Evolutionary conservation across 2,113 vertebrate genomes (phyloP), one percentile per base, ranked within the genome.

Genomic region (Struthio camelus): DNA sequence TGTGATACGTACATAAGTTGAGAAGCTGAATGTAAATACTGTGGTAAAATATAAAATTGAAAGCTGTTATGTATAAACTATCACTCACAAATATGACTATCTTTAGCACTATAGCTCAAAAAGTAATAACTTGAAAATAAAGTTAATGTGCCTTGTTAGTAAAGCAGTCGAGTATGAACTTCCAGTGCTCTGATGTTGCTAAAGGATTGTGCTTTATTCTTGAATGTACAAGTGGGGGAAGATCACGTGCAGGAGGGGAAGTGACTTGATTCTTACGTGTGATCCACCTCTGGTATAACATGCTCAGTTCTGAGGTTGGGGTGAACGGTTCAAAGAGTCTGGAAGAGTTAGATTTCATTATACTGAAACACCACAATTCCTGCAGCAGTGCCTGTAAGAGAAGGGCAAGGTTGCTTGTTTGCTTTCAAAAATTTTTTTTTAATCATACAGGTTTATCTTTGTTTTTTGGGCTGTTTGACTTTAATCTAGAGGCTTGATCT

Each of bases 1-100:
- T 6, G 0, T 42, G 17, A 2, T 65, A 8, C 36, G 22, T 40
- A 44, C 30, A 3, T 34, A 6, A 7, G 14, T 94, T 54, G 16
- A 25, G 62, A 80, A 92, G 30, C 23, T 83, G 16, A 32, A 4
- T 44, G 16, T 73, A 65, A 87, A 50, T 76, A 28, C 6, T 59
- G 6, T 22, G 38, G 32, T 72, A 56, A 70, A n/a, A 80, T 46
- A 8, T 48, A 53, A 78, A 78, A 56, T 75, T 1, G 14, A 38
- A 53, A 93, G 10, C 10, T 2, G 2, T 80, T 64, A 1, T 7
- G 7, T 6, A 2, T 61, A 11, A 44, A n/a, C 0, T n/a, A n/a
- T n/a, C n/a, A n/a, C n/a, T n/a, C n/a, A n/a, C n/a, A n/a, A n/a
- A n/a, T n/a, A n/a, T n/a, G n/a, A n/a, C n/a, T n/a, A n/a, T n/a